These are phyloP conservation scores for Cygnus buccinator DNA, from an alignment of 2,113 vertebrate species.

Conservation along the genomic window DNA sequence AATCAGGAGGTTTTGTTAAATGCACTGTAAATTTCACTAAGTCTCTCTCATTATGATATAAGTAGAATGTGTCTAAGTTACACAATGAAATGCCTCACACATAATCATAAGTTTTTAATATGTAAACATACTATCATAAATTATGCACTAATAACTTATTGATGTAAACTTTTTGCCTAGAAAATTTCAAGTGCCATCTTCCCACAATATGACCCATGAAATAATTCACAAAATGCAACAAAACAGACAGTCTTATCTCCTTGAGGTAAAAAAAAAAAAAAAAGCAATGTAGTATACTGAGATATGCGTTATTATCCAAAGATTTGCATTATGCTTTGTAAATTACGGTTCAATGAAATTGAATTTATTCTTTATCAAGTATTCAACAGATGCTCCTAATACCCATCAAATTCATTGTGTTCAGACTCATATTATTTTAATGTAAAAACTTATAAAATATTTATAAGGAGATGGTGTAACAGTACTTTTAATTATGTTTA, in stretches of 20 bases:
- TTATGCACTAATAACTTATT: not conserved
- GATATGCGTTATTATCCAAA: not conserved
- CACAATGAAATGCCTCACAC: not conserved
- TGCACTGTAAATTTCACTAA: not conserved
- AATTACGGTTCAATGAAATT: constrained; percentile 43
- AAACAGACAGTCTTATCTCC: not conserved
- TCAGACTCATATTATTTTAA: constrained; percentile 71
- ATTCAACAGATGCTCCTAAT: constrained; percentile 67
- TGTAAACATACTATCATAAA: not conserved
- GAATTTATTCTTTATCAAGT: constrained; percentile 62
- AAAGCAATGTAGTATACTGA: not conserved
- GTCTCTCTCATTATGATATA: not conserved
- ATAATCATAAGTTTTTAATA: not conserved
- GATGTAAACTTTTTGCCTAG: not conserved
- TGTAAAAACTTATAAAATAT: constrained; percentile 74
- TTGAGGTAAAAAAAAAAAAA: not conserved
- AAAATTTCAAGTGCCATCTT: not conserved
- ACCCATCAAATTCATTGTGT: constrained; percentile 52
- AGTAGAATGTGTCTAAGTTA: not conserved
- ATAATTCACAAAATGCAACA: not conserved
- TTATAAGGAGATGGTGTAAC: constrained; percentile 64
- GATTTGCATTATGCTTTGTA: constrained; percentile 37
- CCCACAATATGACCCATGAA: not conserved
- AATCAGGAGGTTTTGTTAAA: not conserved
- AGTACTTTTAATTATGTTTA: constrained; percentile 73